phyloP scores from a whole-genome alignment of 2,888 invertebrate genomes.

The Oeneis ivallda region DNA sequence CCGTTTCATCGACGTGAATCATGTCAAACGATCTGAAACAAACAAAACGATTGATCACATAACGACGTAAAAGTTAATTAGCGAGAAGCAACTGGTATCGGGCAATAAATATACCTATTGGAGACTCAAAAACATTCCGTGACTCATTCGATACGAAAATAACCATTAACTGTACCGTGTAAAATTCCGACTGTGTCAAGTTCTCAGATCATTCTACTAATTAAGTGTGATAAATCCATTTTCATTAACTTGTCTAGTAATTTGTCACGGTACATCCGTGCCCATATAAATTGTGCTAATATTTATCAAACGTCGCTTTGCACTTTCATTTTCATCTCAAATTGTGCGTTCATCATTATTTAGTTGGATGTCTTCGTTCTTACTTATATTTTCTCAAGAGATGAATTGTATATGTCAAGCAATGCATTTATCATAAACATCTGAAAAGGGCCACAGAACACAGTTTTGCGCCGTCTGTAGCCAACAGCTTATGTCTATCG shows the following conservation, averaged over 20 bases:
- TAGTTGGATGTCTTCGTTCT: background rate
- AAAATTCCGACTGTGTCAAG: conserved; percentile 27
- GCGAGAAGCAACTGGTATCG: background rate
- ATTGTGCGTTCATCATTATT: conserved; percentile 17
- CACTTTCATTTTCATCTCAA: conserved; percentile 15
- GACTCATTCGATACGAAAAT: conserved; percentile 30
- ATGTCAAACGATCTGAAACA: conserved; percentile 82
- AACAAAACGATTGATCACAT: conserved; percentile 36
- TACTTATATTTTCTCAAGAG: background rate
- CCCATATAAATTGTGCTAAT: background rate
- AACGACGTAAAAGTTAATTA: background rate
- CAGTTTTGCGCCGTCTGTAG: too few species aligned
- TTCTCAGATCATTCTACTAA: conserved; percentile 8
- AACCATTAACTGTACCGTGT: conserved; percentile 21
- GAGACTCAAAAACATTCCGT: conserved; percentile 21
- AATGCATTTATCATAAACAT: too few species aligned
- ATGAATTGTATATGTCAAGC: too few species aligned
- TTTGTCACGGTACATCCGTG: background rate
- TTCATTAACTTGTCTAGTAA: conserved; percentile 15
- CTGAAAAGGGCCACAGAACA: too few species aligned
- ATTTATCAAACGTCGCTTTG: conserved; percentile 21
- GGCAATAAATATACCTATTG: conserved; percentile 8
- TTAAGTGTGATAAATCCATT: conserved; percentile 16
- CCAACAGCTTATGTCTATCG: too few species aligned
- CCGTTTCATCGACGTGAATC: conserved; percentile 95